phyloP scores from a whole-genome alignment of 2,113 vertebrate species.

The Pelobates fuscus region DNA sequence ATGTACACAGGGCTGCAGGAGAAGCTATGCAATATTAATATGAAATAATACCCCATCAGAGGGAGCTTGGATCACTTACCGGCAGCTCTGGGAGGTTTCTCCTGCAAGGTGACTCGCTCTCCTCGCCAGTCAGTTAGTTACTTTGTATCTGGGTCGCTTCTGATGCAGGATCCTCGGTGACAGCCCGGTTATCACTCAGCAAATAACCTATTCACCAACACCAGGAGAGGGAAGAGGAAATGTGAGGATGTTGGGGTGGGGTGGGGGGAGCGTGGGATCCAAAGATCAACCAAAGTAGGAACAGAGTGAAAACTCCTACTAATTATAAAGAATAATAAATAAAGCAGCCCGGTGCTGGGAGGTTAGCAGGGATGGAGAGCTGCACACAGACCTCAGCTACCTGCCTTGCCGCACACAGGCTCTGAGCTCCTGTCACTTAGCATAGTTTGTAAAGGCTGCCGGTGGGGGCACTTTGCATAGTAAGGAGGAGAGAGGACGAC shows the following conservation, averaged over 20 bases:
- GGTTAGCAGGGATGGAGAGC: slow-evolving; percentile 5
- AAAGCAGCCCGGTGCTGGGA: neutral
- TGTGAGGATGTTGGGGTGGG: neutral
- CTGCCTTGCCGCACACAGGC: slow-evolving; percentile 13
- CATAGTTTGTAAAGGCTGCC: slow-evolving; percentile 21
- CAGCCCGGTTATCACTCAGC: slow-evolving; percentile 13
- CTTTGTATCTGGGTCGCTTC: slow-evolving; percentile 5
- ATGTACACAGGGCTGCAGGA: too few relatives aligned
- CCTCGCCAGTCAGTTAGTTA: too few relatives aligned
- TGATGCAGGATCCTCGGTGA: neutral
- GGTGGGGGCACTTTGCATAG: slow-evolving; percentile 20
- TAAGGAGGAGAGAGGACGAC: slow-evolving; percentile 18
- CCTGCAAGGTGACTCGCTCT: too few relatives aligned
- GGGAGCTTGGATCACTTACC: too few relatives aligned
- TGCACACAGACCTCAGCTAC: neutral
- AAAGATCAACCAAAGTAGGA: neutral
- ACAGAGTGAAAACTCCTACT: neutral
- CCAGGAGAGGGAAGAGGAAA: slow-evolving; percentile 22
- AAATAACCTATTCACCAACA: slow-evolving; percentile 5
- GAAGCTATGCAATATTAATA: too few relatives aligned
- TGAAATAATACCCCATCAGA: too few relatives aligned
- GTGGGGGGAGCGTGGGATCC: neutral
- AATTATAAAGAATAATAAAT: too few relatives aligned
- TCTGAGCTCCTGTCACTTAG: slow-evolving; percentile 26
- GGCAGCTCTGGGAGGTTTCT: too few relatives aligned